Conservation (phyloP, 2,797 vertebrate species). For the Urophycis tenuis region DNA sequence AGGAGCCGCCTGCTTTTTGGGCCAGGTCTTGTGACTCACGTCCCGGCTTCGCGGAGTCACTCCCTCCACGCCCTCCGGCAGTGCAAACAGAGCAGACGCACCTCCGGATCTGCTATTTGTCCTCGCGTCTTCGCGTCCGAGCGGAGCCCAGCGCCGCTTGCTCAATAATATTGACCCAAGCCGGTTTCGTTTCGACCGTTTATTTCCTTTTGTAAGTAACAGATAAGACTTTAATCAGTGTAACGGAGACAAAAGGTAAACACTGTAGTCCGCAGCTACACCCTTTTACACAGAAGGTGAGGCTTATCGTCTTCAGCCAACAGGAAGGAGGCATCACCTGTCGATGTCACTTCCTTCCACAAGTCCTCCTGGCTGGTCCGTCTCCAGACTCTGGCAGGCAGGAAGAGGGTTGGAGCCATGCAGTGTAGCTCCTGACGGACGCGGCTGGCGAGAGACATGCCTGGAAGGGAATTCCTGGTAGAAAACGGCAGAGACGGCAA, state of each 20-base stretch:
- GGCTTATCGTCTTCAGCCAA: conserved; percentile 70
- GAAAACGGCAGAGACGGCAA: conserved; percentile 33
- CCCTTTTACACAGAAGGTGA: conserved; percentile 23
- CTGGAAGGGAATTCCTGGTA: conserved; percentile 45
- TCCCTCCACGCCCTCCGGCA: background rate
- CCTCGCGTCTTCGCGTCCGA: conserved; percentile 21
- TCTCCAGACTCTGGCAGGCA: conserved; percentile 46
- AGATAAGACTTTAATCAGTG: background rate
- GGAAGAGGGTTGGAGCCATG: conserved; percentile 32
- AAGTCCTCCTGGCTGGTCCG: conserved; percentile 53
- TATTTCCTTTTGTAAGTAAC: background rate
- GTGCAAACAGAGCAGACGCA: conserved; percentile 48
- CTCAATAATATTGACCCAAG: conserved; percentile 31
- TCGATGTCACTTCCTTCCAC: conserved; percentile 72
- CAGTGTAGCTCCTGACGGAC: conserved; percentile 5
- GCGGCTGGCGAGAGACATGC: conserved; percentile 34
- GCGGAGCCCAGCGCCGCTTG: conserved; percentile 22
- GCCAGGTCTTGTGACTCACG: background rate
- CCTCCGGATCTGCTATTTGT: conserved; percentile 48
- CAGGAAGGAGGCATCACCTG: conserved; percentile 70
- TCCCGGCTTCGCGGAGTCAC: conserved; percentile 41
- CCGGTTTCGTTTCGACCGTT: background rate
- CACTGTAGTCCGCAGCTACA: conserved; percentile 19
- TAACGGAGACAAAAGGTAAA: background rate
- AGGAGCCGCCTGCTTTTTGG: conserved; percentile 12